Evolutionary conservation across 2,797 vertebrate species (phyloP).

Genomic region (Spondyliosoma cantharus): DNA sequence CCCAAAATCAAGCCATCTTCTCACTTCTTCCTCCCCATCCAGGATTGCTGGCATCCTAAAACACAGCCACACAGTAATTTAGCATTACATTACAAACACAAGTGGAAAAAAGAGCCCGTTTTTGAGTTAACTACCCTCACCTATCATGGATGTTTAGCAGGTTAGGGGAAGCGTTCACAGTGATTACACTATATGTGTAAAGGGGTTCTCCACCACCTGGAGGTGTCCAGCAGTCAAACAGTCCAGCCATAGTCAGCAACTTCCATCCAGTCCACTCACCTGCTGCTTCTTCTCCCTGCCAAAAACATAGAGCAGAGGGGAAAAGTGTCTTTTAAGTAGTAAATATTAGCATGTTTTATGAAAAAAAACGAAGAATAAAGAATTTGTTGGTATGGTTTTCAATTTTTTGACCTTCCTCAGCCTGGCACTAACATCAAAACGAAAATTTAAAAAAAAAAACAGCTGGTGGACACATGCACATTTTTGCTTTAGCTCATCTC

Average conservation of each 20-base stretch:
- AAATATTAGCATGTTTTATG: neutral
- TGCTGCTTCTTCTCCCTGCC: conserved; percentile 58
- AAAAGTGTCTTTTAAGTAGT: neutral
- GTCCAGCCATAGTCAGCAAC: conserved; percentile 93
- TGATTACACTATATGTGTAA: conserved; percentile 94
- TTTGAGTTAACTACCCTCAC: conserved; percentile 68
- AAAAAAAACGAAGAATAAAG: neutral
- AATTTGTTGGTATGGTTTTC: neutral
- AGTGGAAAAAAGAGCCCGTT: neutral
- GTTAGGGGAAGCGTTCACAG: conserved; percentile 88
- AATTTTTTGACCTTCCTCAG: neutral
- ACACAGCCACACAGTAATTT: neutral
- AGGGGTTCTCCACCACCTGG: conserved; percentile 88
- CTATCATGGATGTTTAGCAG: conserved; percentile 91
- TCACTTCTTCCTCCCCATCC: conserved; percentile 92
- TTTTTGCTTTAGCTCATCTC: conserved; percentile 21
- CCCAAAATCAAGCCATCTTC: conserved; percentile 92
- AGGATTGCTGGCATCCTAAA: conserved; percentile 96
- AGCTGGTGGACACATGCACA: conserved; percentile 57
- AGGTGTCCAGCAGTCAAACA: conserved; percentile 96
- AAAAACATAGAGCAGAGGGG: conserved; percentile 3
- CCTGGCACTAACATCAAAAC: neutral
- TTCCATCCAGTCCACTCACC: conserved; percentile 88
- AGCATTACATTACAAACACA: neutral
- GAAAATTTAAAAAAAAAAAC: conserved; percentile 4